Conservation (phyloP, 2,797 vertebrate genomes). For the Macropus fuliginosus region DNA sequence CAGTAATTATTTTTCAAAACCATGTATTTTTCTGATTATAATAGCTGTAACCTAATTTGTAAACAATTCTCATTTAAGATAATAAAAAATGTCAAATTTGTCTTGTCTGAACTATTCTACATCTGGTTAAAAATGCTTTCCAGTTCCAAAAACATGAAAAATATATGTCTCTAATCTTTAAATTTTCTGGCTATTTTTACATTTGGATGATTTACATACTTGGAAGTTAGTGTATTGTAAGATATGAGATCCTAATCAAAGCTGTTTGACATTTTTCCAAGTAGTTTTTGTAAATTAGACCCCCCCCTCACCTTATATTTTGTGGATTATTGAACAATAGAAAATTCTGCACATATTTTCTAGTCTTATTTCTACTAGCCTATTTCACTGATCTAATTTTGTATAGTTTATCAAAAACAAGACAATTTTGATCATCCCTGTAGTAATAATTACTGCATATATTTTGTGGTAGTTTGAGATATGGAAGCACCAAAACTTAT, state of each 20-base stretch:
- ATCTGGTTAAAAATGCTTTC: not conserved
- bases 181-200: not conserved
- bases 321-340: not conserved
- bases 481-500: not conserved
- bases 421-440: not conserved
- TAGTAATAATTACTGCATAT: not conserved
- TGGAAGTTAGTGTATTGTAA: not conserved
- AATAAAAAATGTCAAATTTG: not conserved
- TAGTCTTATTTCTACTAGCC: not conserved
- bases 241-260: not conserved
- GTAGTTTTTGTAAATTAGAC: not conserved
- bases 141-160: not conserved
- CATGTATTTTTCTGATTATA: not conserved
- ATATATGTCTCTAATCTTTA: not conserved
- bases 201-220: not conserved
- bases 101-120: not conserved
- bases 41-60: not conserved
- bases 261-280: not conserved
- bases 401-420: not conserved
- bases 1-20: not conserved
- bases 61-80: not conserved
- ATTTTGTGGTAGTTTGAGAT: not conserved
- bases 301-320: not conserved
- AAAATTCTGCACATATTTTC: not conserved
- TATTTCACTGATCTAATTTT: not conserved